A percentile compares a stretch with the other conserved stretches of the same genome.
These are phyloP conservation scores for Hirtodrosophila cameraria DNA, from an alignment of 2,888 invertebrate genomes.

Conservation along the genomic window DNA sequence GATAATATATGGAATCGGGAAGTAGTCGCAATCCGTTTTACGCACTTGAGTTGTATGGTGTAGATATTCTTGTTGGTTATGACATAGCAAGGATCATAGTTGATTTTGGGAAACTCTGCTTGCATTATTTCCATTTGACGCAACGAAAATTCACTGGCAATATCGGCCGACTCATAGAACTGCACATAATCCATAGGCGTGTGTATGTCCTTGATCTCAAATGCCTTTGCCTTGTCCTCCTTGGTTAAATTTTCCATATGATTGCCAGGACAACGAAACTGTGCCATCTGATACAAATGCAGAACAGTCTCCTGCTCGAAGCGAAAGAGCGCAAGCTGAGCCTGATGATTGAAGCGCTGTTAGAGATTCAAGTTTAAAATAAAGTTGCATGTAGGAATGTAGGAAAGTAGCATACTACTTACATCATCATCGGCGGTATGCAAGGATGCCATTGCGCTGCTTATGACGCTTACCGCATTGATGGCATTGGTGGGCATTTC, in stretches of 20 bases:
- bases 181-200: slow-evolving; percentile 82
- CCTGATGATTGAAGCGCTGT: slow-evolving; percentile 81
- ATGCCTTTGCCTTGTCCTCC: slow-evolving; percentile 81
- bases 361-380: background rate
- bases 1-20: too few species aligned
- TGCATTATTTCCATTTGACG: slow-evolving; percentile 83
- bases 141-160: slow-evolving; percentile 75
- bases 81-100: slow-evolving; percentile 84
- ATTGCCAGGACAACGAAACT: slow-evolving; percentile 55
- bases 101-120: slow-evolving; percentile 83
- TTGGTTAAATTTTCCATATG: slow-evolving; percentile 68
- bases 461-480: slow-evolving; percentile 83
- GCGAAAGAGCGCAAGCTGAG: slow-evolving; percentile 81
- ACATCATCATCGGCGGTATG: slow-evolving; percentile 83
- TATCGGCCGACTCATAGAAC: slow-evolving; percentile 78
- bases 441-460: slow-evolving; percentile 83
- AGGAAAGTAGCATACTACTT: slow-evolving; percentile 22
- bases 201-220: slow-evolving; percentile 80
- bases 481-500: slow-evolving; percentile 74
- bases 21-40: too few species aligned
- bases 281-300: slow-evolving; percentile 83
- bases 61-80: slow-evolving; percentile 84
- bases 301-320: slow-evolving; percentile 83
- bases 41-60: slow-evolving; percentile 82
- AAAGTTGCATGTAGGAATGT: background rate